Evolutionary conservation across 2,888 invertebrate species (phyloP).

Genomic region (Scaptomyza reducta): DNA sequence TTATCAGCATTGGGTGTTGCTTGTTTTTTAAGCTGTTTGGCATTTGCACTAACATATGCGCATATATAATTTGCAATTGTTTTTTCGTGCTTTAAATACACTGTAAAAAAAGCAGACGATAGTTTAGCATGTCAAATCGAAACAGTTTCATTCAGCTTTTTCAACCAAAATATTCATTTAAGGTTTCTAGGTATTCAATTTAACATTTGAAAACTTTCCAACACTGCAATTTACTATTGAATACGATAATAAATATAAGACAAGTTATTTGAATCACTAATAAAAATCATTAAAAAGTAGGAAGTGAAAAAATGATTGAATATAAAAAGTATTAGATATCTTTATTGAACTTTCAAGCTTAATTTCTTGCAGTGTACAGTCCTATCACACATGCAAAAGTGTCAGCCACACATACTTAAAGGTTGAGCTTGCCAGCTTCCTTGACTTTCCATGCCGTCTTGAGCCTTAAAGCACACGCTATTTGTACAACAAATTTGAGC

Average conservation of each 20-base stretch:
- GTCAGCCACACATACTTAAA: not conserved
- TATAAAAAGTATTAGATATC: too few relatives aligned
- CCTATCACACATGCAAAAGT: constrained; percentile 11
- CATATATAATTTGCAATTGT: constrained; percentile 74
- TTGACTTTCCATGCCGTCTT: not conserved
- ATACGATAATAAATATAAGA: too few relatives aligned
- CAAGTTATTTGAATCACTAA: too few relatives aligned
- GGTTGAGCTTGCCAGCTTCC: not conserved
- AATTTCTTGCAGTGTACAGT: constrained; percentile 8
- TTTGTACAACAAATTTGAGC: constrained; percentile 75
- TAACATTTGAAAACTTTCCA: too few relatives aligned
- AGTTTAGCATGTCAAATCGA: too few relatives aligned
- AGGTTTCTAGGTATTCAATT: too few relatives aligned
- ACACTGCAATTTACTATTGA: too few relatives aligned
- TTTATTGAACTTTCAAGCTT: too few relatives aligned
- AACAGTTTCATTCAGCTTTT: too few relatives aligned
- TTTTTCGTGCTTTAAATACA: constrained; percentile 54
- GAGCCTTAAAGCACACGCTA: constrained; percentile 39
- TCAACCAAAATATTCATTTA: too few relatives aligned
- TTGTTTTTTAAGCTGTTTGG: constrained; percentile 54
- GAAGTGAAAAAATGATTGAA: too few relatives aligned
- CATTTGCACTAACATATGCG: constrained; percentile 68
- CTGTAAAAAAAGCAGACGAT: not conserved
- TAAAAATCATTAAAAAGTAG: too few relatives aligned
- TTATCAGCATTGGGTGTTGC: constrained; percentile 24